These are phyloP conservation scores for Ommatoiulus sabulosus DNA, from an alignment of 2,888 invertebrate species.

Conservation along the genomic window DNA sequence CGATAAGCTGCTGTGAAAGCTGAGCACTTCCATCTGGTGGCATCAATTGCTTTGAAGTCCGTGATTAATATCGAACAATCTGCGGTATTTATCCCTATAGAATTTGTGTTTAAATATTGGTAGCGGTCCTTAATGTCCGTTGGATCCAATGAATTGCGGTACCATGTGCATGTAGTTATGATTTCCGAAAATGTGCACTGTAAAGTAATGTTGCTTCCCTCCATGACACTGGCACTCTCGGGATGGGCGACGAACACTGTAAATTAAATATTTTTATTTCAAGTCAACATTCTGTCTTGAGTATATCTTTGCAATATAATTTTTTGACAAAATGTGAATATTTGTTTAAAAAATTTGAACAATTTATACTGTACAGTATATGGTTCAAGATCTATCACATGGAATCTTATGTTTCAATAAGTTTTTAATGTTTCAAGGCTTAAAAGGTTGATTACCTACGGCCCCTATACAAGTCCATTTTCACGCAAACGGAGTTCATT, in stretches of 20 bases:
- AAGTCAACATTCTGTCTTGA: too few species aligned
- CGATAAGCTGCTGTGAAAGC: background rate
- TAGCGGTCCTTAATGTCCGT: background rate
- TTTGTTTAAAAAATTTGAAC: too few species aligned
- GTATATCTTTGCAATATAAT: too few species aligned
- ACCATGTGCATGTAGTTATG: background rate
- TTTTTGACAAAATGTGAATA: too few species aligned
- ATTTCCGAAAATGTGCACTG: background rate
- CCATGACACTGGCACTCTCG: background rate
- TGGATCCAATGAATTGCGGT: background rate
- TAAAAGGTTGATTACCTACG: too few species aligned
- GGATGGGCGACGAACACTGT: background rate
- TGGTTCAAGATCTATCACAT: too few species aligned
- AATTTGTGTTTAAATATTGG: background rate
- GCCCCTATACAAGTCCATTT: too few species aligned
- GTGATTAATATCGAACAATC: background rate
- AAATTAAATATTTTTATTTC: background rate
- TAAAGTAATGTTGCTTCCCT: background rate
- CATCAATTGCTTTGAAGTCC: background rate
- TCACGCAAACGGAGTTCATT: too few species aligned
- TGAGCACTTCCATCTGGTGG: background rate
- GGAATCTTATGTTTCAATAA: too few species aligned
- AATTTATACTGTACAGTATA: too few species aligned
- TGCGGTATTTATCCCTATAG: background rate
- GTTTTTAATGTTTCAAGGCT: too few species aligned